Percentiles rank a stretch among this genome's conserved stretches.
Conservation (phyloP, 2,797 vertebrate genomes). For the Betta splendens region DNA sequence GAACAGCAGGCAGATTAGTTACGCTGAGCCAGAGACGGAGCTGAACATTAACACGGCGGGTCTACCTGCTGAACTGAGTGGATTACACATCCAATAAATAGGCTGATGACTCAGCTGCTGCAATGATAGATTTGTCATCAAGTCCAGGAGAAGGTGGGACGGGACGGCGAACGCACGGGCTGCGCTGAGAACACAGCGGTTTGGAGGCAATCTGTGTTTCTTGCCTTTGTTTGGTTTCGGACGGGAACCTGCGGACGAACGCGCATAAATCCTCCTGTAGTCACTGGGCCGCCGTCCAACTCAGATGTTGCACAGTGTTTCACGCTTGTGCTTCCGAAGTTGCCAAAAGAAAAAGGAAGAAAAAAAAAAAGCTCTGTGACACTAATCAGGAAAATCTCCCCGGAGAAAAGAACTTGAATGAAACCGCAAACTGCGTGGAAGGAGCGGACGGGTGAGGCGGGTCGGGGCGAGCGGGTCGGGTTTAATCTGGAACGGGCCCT, state of each 20-base stretch:
- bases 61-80: constrained; percentile 55
- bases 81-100: constrained; percentile 66
- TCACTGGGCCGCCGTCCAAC: constrained; percentile 39
- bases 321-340: constrained; percentile 52
- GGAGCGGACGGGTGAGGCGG: constrained; percentile 55
- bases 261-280: constrained; percentile 57
- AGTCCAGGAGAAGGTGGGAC: constrained; percentile 31
- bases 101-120: constrained; percentile 53
- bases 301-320: constrained; percentile 57
- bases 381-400: constrained; percentile 72
- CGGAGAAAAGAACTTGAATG: constrained; percentile 69
- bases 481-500: constrained; percentile 47
- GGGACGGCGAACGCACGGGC: constrained; percentile 25
- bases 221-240: constrained; percentile 45
- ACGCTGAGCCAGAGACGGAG: constrained; percentile 52
- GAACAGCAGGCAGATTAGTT: constrained; percentile 56
- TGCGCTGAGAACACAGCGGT: constrained; percentile 34
- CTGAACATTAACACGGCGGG: constrained; percentile 47
- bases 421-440: constrained; percentile 68
- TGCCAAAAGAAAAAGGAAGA: constrained; percentile 25
- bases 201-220: constrained; percentile 48
- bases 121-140: constrained; percentile 52
- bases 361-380: constrained; percentile 52
- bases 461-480: constrained; percentile 43
- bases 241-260: constrained; percentile 31